Base-by-base conservation (phyloP, 2,113 vertebrate species). In the Conger conger region DNA sequence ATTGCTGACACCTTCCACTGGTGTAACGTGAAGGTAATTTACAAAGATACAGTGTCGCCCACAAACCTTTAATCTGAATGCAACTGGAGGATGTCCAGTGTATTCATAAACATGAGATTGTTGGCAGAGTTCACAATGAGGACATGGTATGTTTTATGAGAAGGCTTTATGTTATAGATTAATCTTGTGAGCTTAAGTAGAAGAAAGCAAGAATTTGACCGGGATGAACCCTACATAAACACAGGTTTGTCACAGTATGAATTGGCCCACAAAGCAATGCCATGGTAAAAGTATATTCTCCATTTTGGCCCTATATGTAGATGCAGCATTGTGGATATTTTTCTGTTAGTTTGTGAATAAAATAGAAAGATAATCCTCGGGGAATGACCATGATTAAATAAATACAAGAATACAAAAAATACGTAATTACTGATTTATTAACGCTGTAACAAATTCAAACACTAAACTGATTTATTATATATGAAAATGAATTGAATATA, bases 341-440 rank as follows among this genome's bases (percentile, higher is more conserved):
- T 63, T 20, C 57, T 63, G 57, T 63, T 63, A 63, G 0, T 20
- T 63, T 63, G 57, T 63, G 57, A 63, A 63, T 63, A 63, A 63
- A 63, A 27, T 20, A 63, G 57, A 8, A 27, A 27, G 57, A 63
- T 23, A 27, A 20, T 63, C 57, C 23, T 63, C 57, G 1, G 57
- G 27, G 23, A 63, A 63, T 63, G 57, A 63, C 20, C 20, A 63
- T 5, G 57, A 63, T 23, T 63, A 63, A 63, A 27, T 63, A 63
- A 63, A 76, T 35, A 3, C 73, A 76, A 13, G 20, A 23, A n/a
- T n/a, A n/a, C n/a, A n/a, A 57, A 79, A 79, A 76, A 23, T 50
- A 17, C 20, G 9, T 30, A 79, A 60, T 79, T 57, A 42, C 83
- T 83, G 40, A 57, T 79, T 16, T 37, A 79, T 37, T 79, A 83